Conservation (phyloP, 2,113 vertebrate species). For the Dryoscopus gambensis region DNA sequence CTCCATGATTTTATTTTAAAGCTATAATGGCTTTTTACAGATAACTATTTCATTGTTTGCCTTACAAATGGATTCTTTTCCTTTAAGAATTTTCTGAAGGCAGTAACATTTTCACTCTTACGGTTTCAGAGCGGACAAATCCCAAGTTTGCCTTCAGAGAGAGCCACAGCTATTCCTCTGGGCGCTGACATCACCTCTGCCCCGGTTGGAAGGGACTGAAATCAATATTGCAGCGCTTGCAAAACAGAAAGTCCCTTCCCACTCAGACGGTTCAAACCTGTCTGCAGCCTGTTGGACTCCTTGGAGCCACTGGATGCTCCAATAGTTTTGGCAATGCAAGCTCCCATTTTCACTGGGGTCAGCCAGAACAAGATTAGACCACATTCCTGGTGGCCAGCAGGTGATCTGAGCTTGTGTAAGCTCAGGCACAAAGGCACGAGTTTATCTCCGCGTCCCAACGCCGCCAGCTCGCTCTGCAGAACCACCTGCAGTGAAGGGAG, state of each 20-base stretch:
- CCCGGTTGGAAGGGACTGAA: neutral
- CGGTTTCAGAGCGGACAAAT: neutral
- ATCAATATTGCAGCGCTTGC: neutral
- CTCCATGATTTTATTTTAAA: neutral
- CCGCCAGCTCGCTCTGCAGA: neutral
- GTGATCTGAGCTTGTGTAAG: neutral
- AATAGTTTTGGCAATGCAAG: neutral
- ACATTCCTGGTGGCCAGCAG: neutral
- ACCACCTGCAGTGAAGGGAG: neutral
- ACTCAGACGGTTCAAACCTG: neutral
- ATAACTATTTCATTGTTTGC: neutral
- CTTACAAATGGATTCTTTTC: neutral
- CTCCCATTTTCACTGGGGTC: neutral
- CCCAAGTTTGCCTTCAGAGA: neutral
- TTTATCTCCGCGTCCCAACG: neutral
- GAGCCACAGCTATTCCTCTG: neutral
- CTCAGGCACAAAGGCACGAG: neutral
- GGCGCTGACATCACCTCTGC: neutral
- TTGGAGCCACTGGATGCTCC: neutral
- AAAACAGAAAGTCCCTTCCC: conserved; percentile 31
- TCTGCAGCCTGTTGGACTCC: conserved; percentile 4
- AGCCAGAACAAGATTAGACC: neutral
- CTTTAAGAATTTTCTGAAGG: neutral
- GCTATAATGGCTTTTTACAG: neutral
- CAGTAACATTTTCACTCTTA: neutral